These are phyloP conservation scores for Troilus luridus DNA, from an alignment of 2,888 invertebrate genomes.

Conservation along the genomic window DNA sequence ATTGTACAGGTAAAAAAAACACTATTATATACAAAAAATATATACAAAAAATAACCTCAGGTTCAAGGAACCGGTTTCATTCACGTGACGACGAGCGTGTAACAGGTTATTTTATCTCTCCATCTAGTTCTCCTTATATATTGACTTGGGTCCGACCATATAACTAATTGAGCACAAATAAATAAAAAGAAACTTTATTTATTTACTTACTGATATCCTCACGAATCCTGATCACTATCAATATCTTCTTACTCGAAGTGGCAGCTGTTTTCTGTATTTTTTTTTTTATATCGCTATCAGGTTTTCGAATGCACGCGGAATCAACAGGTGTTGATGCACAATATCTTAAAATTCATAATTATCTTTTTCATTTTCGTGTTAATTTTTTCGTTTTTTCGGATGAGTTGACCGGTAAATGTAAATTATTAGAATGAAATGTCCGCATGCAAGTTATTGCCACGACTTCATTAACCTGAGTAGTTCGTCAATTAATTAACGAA, in stretches of 20 bases:
- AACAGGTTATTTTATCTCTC: not conserved
- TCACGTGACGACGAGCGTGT: slow-evolving; percentile 2
- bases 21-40: too few relatives aligned
- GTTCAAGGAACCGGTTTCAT: not conserved
- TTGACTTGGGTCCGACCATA: not conserved
- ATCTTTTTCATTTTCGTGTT: not conserved
- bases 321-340: not conserved
- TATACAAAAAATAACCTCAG: not conserved
- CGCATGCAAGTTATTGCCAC: not conserved
- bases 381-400: not conserved
- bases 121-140: not conserved
- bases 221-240: not conserved
- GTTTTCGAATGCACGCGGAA: not conserved
- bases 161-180: not conserved
- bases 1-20: not conserved
- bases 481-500: not conserved
- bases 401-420: not conserved
- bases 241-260: not conserved
- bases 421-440: not conserved
- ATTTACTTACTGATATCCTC: not conserved
- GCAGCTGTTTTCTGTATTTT: not conserved
- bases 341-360: not conserved
- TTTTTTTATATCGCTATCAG: not conserved
- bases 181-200: not conserved
- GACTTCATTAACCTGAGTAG: not conserved